Base-by-base conservation (phyloP, 2,888 invertebrate genomes). In the Epinotia demarniana region DNA sequence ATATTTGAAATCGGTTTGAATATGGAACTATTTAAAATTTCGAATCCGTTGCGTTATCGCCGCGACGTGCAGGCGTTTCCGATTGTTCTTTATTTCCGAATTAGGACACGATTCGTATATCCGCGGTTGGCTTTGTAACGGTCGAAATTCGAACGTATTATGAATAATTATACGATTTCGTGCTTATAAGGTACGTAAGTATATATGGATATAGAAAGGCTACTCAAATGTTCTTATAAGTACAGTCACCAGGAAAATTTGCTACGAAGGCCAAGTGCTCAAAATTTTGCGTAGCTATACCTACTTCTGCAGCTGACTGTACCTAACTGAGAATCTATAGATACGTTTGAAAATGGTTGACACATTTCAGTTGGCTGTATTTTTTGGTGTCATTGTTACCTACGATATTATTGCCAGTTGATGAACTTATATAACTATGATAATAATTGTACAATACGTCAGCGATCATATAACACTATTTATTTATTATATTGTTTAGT, bases 11-110 rank as follows among this genome's bases (percentile, higher is more conserved):
- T 88, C 85, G 86, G 88, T 92, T 91, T 90, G 89, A 91, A 90
- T 90, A 92, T 92, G 90, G 91, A 92, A 93, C 92, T 94, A 93
- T 93, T 94, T 94, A 92, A 93, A 93, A 93, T 93, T 93, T 93
- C 90, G 93, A 93, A 93, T 92, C 92, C 93, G 93, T 93, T 92
- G 90, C 91, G 92, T 92, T 93, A 93, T 92, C 91, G 93, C 85
- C 81, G 86, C 85, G 87, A 92, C 93, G 92, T 92, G 93, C 89
- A 89, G 89, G 89, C 90, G 89, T 91, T 92, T 89, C 88, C 90
- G 90, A 92, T 92, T 92, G 92, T 92, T 90, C 88, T 88, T 89
- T 88, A 74, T 75, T 71, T 71, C 79, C 78, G 81, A 84, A 84
- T 81, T 81, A 79, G 82, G 80, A 81, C 81, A 79, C 79, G 74